Percentiles rank a stretch among this genome's conserved stretches.
phyloP scores from a whole-genome alignment of 2,797 vertebrate genomes.

The Characodon lateralis region DNA sequence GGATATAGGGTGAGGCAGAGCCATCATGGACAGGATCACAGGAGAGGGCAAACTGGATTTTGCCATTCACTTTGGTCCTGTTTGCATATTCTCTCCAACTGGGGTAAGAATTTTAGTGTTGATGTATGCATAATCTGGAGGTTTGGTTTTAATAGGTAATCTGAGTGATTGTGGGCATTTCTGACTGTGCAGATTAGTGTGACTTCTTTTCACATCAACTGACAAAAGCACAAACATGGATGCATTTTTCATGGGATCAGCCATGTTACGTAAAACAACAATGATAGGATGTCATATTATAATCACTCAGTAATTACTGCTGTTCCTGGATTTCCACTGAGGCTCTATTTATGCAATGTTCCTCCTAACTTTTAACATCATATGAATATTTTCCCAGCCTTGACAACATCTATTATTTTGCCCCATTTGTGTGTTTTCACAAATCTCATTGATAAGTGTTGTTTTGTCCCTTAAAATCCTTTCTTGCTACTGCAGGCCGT shows the following conservation, averaged over 20 bases:
- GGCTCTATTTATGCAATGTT: slow-evolving; percentile 34
- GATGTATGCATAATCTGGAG: not conserved
- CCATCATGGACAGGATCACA: slow-evolving; percentile 68
- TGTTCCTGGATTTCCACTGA: slow-evolving; percentile 37
- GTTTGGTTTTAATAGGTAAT: not conserved
- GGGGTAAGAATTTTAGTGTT: slow-evolving; percentile 86
- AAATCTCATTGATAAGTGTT: not conserved
- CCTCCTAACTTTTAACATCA: slow-evolving; percentile 37
- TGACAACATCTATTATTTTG: slow-evolving; percentile 15
- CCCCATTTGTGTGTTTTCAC: not conserved
- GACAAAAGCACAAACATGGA: slow-evolving; percentile 14
- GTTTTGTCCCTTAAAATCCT: not conserved
- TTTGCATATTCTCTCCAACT: slow-evolving; percentile 80
- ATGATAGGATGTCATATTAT: slow-evolving; percentile 53
- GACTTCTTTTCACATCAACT: slow-evolving; percentile 11
- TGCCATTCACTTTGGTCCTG: slow-evolving; percentile 80
- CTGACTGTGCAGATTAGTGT: not conserved
- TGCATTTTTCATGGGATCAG: slow-evolving; percentile 36
- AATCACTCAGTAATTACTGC: slow-evolving; percentile 71
- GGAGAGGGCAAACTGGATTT: slow-evolving; percentile 75
- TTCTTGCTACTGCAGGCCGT: not conserved
- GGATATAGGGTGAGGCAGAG: slow-evolving; percentile 88
- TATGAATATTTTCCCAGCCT: slow-evolving; percentile 47
- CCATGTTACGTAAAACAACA: slow-evolving; percentile 66
- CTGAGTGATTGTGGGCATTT: not conserved